Conservation (phyloP, 2,888 invertebrate genomes). For the Mylabris sibirica region DNA sequence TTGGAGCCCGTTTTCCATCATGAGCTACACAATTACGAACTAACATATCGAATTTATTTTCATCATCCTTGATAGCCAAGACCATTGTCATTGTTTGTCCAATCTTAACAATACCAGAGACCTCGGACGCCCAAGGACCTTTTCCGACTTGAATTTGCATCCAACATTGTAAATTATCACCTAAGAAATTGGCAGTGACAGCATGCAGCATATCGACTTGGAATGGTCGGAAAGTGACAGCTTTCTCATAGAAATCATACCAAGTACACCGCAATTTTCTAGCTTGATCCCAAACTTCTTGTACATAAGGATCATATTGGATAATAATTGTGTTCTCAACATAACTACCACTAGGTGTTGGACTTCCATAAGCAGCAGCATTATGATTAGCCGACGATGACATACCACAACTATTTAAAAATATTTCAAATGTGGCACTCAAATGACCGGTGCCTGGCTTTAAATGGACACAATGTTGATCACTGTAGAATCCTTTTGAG, state of each 20-base stretch:
- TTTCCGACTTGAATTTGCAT: conserved; percentile 98
- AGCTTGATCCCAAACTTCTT: conserved; percentile 96
- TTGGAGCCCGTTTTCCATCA: conserved; percentile 91
- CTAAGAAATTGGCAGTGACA: conserved; percentile 93
- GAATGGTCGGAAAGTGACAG: conserved; percentile 93
- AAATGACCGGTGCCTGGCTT: conserved; percentile 91
- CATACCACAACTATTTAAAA: conserved; percentile 93
- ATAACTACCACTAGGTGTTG: conserved; percentile 90
- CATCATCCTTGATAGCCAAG: conserved; percentile 92
- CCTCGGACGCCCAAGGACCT: conserved; percentile 97
- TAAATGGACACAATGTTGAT: conserved; percentile 88
- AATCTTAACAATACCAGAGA: conserved; percentile 93
- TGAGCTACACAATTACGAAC: conserved; percentile 94
- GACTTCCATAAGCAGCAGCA: conserved; percentile 81
- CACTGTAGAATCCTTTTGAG: conserved; percentile 93
- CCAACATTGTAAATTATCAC: conserved; percentile 95
- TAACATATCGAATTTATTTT: conserved; percentile 95
- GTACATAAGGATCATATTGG: conserved; percentile 93
- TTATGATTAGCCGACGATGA: conserved; percentile 91
- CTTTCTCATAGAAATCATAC: conserved; percentile 96
- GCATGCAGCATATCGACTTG: conserved; percentile 96
- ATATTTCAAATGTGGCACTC: conserved; percentile 92
- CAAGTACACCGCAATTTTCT: conserved; percentile 91
- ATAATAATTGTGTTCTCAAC: conserved; percentile 95
- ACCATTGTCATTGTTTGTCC: conserved; percentile 98